Evolutionary conservation across 2,888 invertebrate species (phyloP).

Genomic region (Sisyra terminalis): DNA sequence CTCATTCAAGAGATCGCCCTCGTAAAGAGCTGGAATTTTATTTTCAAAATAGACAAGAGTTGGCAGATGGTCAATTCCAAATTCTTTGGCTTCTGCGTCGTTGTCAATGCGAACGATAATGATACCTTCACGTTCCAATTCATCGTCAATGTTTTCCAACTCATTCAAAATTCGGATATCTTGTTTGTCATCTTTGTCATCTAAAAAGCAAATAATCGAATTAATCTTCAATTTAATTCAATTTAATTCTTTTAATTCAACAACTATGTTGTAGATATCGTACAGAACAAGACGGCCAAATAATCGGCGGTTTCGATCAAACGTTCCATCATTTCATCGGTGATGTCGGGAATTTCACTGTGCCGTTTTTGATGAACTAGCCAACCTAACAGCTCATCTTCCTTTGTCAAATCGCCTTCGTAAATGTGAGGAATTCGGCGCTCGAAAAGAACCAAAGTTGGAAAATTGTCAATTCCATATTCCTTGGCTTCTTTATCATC

Average conservation of each 20-base stretch:
- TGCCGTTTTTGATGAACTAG: constrained; percentile 78
- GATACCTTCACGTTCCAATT: constrained; percentile 76
- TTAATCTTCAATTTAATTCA: background rate
- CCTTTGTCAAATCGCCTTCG: constrained; percentile 63
- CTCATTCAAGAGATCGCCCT: constrained; percentile 82
- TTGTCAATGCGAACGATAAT: constrained; percentile 83
- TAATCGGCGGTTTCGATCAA: constrained; percentile 64
- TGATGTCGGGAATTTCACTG: constrained; percentile 81
- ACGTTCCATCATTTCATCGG: constrained; percentile 87
- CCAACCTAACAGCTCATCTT: constrained; percentile 82
- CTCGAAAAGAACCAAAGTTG: constrained; percentile 63
- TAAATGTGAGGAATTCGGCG: constrained; percentile 42
- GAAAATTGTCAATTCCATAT: constrained; percentile 70
- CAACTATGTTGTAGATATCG: constrained; percentile 26
- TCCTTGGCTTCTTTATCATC: constrained; percentile 78
- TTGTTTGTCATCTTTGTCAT: constrained; percentile 81
- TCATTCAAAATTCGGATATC: constrained; percentile 76
- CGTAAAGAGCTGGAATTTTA: constrained; percentile 79
- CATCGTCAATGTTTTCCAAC: constrained; percentile 84
- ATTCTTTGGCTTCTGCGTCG: constrained; percentile 78
- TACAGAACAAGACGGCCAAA: constrained; percentile 83
- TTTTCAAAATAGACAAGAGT: constrained; percentile 79
- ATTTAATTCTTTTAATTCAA: background rate
- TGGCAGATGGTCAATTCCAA: constrained; percentile 76
- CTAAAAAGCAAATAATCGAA: constrained; percentile 26